Conservation (phyloP, 2,113 vertebrate genomes). For the Crotophaga sulcirostris region DNA sequence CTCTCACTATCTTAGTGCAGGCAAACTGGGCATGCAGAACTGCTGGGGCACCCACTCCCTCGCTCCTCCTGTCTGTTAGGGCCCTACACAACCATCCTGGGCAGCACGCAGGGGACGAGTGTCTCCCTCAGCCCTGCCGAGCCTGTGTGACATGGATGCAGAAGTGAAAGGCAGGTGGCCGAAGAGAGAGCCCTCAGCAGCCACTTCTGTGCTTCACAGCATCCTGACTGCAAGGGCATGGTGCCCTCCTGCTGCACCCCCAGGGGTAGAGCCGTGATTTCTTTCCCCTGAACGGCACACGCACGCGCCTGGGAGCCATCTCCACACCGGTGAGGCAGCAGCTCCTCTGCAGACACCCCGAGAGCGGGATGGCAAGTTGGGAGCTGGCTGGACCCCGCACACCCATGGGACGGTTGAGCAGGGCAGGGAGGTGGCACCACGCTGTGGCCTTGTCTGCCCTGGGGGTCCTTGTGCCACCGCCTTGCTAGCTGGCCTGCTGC, state of each 20-base stretch:
- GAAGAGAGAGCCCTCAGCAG: background rate
- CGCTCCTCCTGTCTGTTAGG: accelerated
- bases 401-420: accelerated
- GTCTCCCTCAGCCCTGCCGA: background rate
- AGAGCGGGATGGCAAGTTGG: background rate
- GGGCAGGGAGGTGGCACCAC: background rate
- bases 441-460: background rate
- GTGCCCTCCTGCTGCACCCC: background rate
- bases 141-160: background rate
- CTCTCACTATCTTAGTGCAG: background rate
- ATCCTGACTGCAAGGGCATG: background rate
- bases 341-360: background rate
- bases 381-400: background rate
- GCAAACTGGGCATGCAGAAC: background rate
- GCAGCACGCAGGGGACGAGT: accelerated
- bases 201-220: background rate
- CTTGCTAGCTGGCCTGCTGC: background rate
- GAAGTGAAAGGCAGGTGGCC: background rate
- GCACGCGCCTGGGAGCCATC: accelerated
- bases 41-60: background rate
- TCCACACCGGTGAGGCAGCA: accelerated
- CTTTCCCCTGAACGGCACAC: background rate
- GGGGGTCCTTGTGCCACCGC: background rate
- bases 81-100: background rate
- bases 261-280: accelerated